A percentile compares a stretch with the other conserved stretches of the same genome.
Conservation (phyloP, 1,140 invertebrate species). For the Saccostrea echinata region DNA sequence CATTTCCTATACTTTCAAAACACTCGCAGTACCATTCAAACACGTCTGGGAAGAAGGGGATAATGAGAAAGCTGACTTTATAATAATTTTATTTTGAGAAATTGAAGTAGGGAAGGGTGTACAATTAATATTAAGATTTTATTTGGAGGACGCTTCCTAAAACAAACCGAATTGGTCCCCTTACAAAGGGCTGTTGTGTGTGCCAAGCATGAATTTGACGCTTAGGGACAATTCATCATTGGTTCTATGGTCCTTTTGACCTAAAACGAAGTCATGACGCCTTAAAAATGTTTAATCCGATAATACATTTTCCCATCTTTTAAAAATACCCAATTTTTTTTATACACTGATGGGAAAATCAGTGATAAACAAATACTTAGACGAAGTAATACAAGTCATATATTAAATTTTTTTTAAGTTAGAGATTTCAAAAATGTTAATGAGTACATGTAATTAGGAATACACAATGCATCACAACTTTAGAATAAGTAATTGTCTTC, state of each 20-base stretch:
- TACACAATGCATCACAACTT: slow-evolving; percentile 15
- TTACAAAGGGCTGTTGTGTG: background rate
- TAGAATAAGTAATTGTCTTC: background rate
- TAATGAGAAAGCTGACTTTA: no score
- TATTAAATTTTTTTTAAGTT: background rate
- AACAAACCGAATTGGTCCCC: background rate
- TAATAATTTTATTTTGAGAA: background rate
- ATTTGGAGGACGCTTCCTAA: background rate
- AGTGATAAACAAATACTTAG: background rate
- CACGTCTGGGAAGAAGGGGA: background rate
- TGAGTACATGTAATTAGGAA: background rate
- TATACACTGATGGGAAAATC: background rate
- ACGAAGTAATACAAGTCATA: background rate
- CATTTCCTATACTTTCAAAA: background rate
- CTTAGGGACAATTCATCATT: background rate
- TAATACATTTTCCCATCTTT: background rate
- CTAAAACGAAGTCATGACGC: slow-evolving; percentile 10
- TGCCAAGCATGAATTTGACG: background rate
- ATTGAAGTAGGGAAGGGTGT: background rate
- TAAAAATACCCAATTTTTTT: background rate
- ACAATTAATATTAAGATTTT: background rate
- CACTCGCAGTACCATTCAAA: background rate
- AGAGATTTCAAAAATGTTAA: slow-evolving; percentile 19
- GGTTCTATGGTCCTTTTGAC: background rate
- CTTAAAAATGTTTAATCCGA: background rate